A percentile compares a stretch with the other conserved stretches of the same genome.
phyloP scores from a whole-genome alignment of 2,113 vertebrate genomes.

The Coryphaenoides rupestris region DNA sequence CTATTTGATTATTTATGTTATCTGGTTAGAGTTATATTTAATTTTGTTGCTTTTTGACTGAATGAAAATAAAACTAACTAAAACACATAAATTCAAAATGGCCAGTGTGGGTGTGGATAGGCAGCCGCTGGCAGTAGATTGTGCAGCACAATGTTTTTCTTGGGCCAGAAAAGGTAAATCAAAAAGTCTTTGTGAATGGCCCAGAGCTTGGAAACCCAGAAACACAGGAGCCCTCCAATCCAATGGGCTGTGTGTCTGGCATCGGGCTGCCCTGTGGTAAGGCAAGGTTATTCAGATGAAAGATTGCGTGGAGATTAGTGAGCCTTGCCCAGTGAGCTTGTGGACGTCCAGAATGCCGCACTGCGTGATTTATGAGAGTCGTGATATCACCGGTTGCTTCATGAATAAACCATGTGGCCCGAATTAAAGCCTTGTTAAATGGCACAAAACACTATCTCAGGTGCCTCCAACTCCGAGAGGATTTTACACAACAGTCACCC shows the following conservation, averaged over 20 bases:
- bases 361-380: slow-evolving; percentile 77
- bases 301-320: slow-evolving; percentile 75
- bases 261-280: slow-evolving; percentile 63
- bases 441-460: slow-evolving; percentile 63
- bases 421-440: slow-evolving; percentile 76
- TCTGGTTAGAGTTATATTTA: slow-evolving; percentile 43
- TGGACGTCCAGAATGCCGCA: slow-evolving; percentile 61
- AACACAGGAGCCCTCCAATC: slow-evolving; percentile 37
- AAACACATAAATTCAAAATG: too few species aligned
- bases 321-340: slow-evolving; percentile 54
- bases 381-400: slow-evolving; percentile 67
- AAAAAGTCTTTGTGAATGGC: slow-evolving; percentile 35
- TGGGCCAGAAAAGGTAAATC: slow-evolving; percentile 39
- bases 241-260: slow-evolving; percentile 55
- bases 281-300: slow-evolving; percentile 77
- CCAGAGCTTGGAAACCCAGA: slow-evolving; percentile 10
- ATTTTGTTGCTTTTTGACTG: slow-evolving; percentile 33
- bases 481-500: slow-evolving; percentile 29
- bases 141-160: slow-evolving; percentile 39
- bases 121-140: slow-evolving; percentile 28
- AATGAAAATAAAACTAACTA: too few species aligned
- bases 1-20: background rate
- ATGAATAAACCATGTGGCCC: slow-evolving; percentile 77
- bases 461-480: slow-evolving; percentile 48
- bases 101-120: slow-evolving; percentile 26